A percentile compares a stretch with the other conserved stretches of the same genome.
phyloP scores from a whole-genome alignment of 2,888 invertebrate genomes.

The Sipunculus nudus region DNA sequence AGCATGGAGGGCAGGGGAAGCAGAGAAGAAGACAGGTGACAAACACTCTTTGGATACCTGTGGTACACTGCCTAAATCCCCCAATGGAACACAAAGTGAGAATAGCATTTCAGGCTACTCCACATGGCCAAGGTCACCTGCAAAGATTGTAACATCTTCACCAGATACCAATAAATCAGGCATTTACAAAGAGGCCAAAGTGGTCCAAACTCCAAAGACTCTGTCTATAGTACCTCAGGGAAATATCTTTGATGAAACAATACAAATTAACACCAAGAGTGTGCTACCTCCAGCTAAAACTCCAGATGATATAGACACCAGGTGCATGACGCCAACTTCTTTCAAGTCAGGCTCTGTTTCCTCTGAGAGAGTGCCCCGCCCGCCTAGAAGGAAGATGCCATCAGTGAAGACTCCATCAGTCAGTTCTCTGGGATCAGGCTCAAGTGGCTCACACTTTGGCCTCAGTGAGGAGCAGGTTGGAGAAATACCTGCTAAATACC shows the following conservation, averaged over 20 bases:
- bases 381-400: too few relatives aligned
- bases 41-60: constrained; percentile 3
- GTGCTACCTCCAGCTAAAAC: constrained; percentile 14
- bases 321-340: too few relatives aligned
- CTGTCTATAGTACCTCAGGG: too few relatives aligned
- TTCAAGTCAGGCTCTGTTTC: too few relatives aligned
- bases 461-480: constrained; percentile 10
- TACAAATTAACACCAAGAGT: not conserved
- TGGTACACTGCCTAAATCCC: constrained; percentile 19
- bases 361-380: too few relatives aligned
- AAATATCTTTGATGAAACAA: too few relatives aligned
- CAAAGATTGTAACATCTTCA: too few relatives aligned
- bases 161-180: too few relatives aligned
- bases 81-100: constrained; percentile 11
- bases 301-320: constrained; percentile 15
- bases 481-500: constrained; percentile 7
- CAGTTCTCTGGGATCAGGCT: too few relatives aligned
- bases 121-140: constrained; percentile 35
- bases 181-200: too few relatives aligned
- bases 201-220: too few relatives aligned
- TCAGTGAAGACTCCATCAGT: too few relatives aligned
- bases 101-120: constrained; percentile 24
- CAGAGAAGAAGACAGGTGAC: not conserved
- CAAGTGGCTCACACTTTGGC: constrained; percentile 9
- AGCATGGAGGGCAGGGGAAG: constrained; percentile 2